A percentile compares a stretch with the other conserved stretches of the same genome.
Conservation (phyloP, 1,140 invertebrate genomes). For the Helicorthomorpha holstii region DNA sequence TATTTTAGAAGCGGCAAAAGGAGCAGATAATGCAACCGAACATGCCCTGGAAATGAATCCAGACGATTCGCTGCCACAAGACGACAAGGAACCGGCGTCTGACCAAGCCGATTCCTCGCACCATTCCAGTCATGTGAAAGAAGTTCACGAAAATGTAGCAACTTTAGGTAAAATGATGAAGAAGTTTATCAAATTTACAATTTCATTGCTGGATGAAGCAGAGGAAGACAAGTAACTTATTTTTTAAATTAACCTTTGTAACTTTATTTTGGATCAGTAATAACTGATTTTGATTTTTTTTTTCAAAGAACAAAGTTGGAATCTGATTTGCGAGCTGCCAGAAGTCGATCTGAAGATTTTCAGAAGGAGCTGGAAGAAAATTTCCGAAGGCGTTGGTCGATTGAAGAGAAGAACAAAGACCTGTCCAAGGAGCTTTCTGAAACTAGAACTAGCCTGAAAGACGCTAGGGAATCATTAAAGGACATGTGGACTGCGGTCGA, state of each 20-base stretch:
- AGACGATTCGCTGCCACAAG: too few species aligned
- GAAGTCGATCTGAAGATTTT: not conserved
- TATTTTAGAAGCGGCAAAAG: not conserved
- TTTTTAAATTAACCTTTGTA: too few species aligned
- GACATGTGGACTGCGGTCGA: not conserved
- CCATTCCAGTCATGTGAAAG: too few species aligned
- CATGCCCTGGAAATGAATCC: too few species aligned
- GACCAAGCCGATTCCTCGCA: too few species aligned
- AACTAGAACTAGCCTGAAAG: conserved; percentile 14
- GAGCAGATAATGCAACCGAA: not conserved
- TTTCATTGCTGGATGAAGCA: too few species aligned
- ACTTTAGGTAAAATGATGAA: too few species aligned
- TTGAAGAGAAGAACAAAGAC: conserved; percentile 14
- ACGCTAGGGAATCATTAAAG: conserved; percentile 1
- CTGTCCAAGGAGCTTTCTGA: conserved; percentile 19
- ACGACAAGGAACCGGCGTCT: too few species aligned
- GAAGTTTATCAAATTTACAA: too few species aligned
- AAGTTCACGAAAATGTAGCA: too few species aligned
- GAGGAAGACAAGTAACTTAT: too few species aligned
- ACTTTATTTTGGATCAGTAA: conserved; percentile 1
- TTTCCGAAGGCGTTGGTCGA: conserved; percentile 4
- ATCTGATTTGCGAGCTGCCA: conserved; percentile 3
- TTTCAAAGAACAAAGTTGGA: conserved; percentile 12
- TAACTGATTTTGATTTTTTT: conserved; percentile 8
- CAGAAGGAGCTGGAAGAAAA: not conserved